A percentile compares a stretch with the other conserved stretches of the same genome.
phyloP scores from a whole-genome alignment of 1,140 invertebrate species.

The Chelonus insularis region DNA sequence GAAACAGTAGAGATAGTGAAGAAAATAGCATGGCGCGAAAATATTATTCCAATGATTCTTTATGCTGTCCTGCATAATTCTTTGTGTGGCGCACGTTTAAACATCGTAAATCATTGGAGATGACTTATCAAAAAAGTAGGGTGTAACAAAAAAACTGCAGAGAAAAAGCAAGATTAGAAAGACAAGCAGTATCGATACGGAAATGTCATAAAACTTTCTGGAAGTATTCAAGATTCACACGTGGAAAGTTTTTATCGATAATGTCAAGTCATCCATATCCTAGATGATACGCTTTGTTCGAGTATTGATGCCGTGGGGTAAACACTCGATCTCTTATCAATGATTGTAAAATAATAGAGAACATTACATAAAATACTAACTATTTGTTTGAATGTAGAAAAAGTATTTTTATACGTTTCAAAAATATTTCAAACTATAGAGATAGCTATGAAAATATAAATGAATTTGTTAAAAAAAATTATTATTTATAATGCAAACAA shows the following conservation, averaged over 20 bases:
- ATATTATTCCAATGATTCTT: conserved; percentile 14
- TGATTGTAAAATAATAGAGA: too few species aligned
- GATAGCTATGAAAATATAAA: too few species aligned
- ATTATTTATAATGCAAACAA: too few species aligned
- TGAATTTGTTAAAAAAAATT: too few species aligned
- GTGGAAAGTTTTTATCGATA: conserved; percentile 25
- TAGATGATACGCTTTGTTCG: too few species aligned
- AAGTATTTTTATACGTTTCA: too few species aligned
- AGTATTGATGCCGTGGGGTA: too few species aligned
- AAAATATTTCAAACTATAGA: too few species aligned
- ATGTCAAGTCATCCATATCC: background rate
- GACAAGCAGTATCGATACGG: conserved; percentile 2
- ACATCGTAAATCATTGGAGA: conserved; percentile 1
- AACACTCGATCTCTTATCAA: too few species aligned
- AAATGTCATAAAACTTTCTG: conserved; percentile 21
- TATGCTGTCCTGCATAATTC: conserved; percentile 10
- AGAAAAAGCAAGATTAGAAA: background rate
- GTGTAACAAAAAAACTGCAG: background rate
- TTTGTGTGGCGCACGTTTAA: background rate
- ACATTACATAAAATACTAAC: too few species aligned
- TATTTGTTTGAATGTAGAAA: too few species aligned
- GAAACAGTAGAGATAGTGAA: too few species aligned
- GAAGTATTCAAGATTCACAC: background rate
- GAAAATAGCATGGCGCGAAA: background rate
- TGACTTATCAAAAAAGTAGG: background rate